These are phyloP conservation scores for Dendrophyllia cribrosa DNA, from an alignment of 64 coral and sea anemone species.

Conservation along the genomic window DNA sequence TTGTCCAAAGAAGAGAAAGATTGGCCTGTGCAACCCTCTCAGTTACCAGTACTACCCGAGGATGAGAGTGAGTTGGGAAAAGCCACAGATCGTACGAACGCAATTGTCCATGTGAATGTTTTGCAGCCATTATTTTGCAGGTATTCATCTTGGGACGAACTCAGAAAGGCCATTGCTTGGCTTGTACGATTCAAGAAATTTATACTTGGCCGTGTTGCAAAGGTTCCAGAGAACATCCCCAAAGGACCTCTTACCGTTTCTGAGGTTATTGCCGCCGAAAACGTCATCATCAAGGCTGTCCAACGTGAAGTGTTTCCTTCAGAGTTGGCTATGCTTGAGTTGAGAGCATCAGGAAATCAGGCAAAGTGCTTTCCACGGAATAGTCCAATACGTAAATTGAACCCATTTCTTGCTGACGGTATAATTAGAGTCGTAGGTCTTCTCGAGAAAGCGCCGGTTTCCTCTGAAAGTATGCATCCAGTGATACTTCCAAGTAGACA, in stretches of 20 bases:
- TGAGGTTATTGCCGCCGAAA: not conserved
- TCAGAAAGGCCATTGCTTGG: constrained; percentile 17
- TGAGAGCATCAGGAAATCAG: not conserved
- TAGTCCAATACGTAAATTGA: not conserved
- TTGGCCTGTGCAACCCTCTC: no score
- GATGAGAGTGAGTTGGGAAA: not conserved
- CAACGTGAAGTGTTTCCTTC: not conserved
- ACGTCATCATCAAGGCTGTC: constrained; percentile 1
- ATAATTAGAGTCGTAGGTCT: constrained; percentile 51
- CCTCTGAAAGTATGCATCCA: constrained; percentile 39
- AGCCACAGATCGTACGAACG: not conserved
- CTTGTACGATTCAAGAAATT: constrained; percentile 20
- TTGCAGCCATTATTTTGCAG: not conserved
- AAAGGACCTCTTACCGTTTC: not conserved
- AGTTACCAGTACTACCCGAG: not conserved
- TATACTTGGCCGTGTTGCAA: not conserved
- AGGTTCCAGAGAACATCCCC: not conserved
- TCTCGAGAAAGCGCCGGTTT: constrained; percentile 32
- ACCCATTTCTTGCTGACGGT: constrained; percentile 42
- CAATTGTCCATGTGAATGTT: not conserved
- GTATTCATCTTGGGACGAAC: not conserved
- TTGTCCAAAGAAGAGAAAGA: not conserved
- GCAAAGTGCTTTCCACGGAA: not conserved
- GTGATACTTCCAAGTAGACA: constrained; percentile 47
- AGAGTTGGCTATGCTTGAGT: not conserved